Percentiles rank a stretch among this genome's conserved stretches.
phyloP scores from a whole-genome alignment of 2,888 invertebrate genomes.

The Temnothorax rugatulus region DNA sequence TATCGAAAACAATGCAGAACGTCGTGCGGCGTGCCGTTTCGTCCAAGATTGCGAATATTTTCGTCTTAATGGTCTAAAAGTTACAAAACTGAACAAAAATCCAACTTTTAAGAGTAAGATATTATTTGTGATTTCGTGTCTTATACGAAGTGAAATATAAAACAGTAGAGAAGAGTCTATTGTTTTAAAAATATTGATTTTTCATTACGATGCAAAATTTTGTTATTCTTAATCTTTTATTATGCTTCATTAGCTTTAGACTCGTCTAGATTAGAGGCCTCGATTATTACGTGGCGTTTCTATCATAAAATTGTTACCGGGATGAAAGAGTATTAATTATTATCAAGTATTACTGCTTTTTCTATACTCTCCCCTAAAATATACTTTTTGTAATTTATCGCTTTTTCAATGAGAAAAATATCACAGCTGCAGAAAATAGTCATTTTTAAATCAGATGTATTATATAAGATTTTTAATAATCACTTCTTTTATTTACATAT shows the following conservation, averaged over 20 bases:
- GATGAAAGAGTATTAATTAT: not conserved
- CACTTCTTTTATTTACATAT: not conserved
- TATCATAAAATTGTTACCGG: not conserved
- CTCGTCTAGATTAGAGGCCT: not conserved
- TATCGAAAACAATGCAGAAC: slow-evolving; percentile 32
- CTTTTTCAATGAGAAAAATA: not conserved
- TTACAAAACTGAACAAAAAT: not conserved
- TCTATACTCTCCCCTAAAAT: not conserved
- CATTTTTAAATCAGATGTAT: not conserved
- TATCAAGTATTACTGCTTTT: not conserved
- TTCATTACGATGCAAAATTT: not conserved
- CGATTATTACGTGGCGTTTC: not conserved
- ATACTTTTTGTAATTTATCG: slow-evolving; percentile 3
- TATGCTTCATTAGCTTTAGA: slow-evolving; percentile 8
- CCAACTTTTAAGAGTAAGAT: not conserved
- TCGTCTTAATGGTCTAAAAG: not conserved
- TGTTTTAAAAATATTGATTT: not conserved
- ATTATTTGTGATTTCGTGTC: not conserved
- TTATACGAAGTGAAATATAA: not conserved
- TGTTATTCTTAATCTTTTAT: not conserved
- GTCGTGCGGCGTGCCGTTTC: not conserved
- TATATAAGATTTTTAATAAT: not conserved
- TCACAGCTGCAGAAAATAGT: not conserved
- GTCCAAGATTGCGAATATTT: not conserved
- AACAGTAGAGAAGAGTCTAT: not conserved